A percentile compares a stretch with the other conserved stretches of the same genome.
Conservation (phyloP, 2,797 vertebrate species). For the Myotis planiceps region DNA sequence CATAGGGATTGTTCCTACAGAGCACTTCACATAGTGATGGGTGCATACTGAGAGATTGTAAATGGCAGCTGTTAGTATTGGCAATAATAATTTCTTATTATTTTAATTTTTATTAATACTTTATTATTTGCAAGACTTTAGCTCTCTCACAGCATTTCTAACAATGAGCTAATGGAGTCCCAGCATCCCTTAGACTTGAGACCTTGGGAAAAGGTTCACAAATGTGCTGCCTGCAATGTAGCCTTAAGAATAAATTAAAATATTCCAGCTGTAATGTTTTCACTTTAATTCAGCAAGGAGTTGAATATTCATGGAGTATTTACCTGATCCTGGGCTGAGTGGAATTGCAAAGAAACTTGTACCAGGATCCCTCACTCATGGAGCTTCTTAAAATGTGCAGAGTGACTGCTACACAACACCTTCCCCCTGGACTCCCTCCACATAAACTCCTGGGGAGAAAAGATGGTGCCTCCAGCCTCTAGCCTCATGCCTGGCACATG, state of each 20-base stretch:
- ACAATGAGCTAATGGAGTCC: neutral
- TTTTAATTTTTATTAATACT: constrained; percentile 2
- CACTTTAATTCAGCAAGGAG: neutral
- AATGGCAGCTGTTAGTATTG: neutral
- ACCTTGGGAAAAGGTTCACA: neutral
- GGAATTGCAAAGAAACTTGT: neutral
- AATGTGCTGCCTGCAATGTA: neutral
- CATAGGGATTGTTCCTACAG: neutral
- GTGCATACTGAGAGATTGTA: neutral
- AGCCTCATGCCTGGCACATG: no score
- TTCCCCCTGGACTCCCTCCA: neutral
- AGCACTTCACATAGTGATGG: neutral
- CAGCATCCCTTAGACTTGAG: neutral
- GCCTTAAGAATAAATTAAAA: constrained; percentile 15
- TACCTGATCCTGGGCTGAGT: neutral
- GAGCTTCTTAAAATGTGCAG: neutral
- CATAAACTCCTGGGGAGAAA: neutral
- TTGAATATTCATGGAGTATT: neutral
- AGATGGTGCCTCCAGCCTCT: neutral
- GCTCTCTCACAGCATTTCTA: neutral
- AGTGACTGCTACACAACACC: neutral
- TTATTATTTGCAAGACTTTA: neutral
- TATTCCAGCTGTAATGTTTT: neutral
- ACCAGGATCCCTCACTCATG: neutral
- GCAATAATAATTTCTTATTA: neutral